Conservation (phyloP, 1,140 invertebrate species). For the Saccostrea cuccullata region DNA sequence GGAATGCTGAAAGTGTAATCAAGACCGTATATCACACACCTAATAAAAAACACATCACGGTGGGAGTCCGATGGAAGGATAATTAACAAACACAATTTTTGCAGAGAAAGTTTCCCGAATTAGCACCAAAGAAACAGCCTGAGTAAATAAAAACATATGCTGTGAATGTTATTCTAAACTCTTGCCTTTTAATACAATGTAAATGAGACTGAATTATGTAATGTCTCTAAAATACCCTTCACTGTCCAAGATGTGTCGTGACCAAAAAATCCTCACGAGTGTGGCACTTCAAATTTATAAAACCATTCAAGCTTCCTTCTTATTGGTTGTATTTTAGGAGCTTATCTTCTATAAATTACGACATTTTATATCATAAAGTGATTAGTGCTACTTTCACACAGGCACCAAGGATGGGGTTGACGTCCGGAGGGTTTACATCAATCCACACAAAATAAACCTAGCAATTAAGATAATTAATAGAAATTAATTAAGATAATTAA, state of each 20-base stretch:
- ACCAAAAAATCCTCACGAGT: background rate
- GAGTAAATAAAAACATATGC: background rate
- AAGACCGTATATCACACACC: background rate
- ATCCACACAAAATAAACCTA: background rate
- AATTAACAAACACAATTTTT: conserved; percentile 17
- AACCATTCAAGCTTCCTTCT: background rate
- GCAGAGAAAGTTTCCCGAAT: background rate
- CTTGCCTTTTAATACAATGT: background rate
- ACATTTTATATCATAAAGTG: background rate
- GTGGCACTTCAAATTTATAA: background rate
- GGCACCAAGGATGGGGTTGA: background rate
- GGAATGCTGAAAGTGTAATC: background rate
- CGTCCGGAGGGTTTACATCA: background rate
- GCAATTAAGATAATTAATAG: background rate
- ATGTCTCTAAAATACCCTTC: no score
- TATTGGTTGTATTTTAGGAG: background rate
- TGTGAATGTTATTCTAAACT: background rate
- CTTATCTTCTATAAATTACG: background rate
- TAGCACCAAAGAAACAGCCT: background rate
- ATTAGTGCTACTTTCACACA: background rate
- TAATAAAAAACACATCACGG: background rate
- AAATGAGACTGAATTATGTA: conserved; percentile 16
- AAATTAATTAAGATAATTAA: background rate
- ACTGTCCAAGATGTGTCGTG: background rate
- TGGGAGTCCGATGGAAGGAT: background rate